phyloP scores from a whole-genome alignment of 2,113 vertebrate genomes.

The Caracal caracal region DNA sequence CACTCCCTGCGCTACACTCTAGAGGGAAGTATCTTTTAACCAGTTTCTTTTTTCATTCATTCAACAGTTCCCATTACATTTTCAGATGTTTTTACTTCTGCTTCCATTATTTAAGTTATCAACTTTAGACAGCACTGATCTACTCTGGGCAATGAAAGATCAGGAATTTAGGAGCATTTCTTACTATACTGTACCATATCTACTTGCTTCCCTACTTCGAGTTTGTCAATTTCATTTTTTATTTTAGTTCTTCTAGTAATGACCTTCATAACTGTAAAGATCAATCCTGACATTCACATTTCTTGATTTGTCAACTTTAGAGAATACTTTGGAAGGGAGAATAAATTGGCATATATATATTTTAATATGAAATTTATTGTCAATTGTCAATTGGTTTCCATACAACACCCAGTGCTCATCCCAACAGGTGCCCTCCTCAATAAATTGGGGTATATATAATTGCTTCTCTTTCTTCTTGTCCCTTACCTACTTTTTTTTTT shows the following conservation, averaged over 20 bases:
- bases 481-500: not conserved
- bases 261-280: not conserved
- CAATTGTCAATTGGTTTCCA: no score
- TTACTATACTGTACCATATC: not conserved
- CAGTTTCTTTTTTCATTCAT: not conserved
- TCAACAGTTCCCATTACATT: not conserved
- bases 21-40: constrained; percentile 26
- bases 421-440: no score
- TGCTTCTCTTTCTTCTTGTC: not conserved
- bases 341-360: not conserved
- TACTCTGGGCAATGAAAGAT: not conserved
- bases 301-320: not conserved
- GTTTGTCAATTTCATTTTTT: not conserved
- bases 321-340: not conserved
- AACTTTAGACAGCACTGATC: not conserved
- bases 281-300: not conserved
- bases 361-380: no score
- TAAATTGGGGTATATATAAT: not conserved
- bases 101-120: not conserved
- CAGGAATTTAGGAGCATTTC: not conserved
- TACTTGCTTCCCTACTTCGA: not conserved
- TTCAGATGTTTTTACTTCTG: constrained; percentile 36
- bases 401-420: no score
- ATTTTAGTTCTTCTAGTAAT: constrained; percentile 17
- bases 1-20: not conserved